Evolutionary conservation across 1,140 invertebrate genomes (phyloP).

Genomic region (Pseudomyrmex pallidus): DNA sequence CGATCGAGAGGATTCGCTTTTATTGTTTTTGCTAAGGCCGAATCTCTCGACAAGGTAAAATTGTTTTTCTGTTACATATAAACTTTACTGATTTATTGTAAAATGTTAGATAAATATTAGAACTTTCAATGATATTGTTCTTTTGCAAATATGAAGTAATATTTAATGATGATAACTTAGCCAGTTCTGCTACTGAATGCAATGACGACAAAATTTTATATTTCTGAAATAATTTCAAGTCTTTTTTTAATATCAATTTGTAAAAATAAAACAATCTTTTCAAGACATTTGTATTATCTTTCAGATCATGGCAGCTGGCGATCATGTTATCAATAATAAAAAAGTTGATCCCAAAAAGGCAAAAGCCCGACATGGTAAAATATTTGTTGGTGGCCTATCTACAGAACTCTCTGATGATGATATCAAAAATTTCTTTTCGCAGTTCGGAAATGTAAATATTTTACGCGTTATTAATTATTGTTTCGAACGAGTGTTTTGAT

Average conservation of each 20-base stretch:
- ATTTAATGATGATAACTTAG: slow-evolving; percentile 75
- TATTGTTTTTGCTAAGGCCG: slow-evolving; percentile 95
- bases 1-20: slow-evolving; percentile 97
- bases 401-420: slow-evolving; percentile 96
- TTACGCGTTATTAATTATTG: background rate
- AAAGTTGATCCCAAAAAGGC: slow-evolving; percentile 98
- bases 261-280: background rate
- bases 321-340: slow-evolving; percentile 96
- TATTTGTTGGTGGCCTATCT: slow-evolving; percentile 97
- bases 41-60: slow-evolving; percentile 94
- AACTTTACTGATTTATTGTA: slow-evolving; percentile 25
- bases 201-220: slow-evolving; percentile 77
- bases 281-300: slow-evolving; percentile 53
- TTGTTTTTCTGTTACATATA: background rate
- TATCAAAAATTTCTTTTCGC: slow-evolving; percentile 95
- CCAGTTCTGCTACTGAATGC: slow-evolving; percentile 85
- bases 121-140: slow-evolving; percentile 6
- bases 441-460: slow-evolving; percentile 94
- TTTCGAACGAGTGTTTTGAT: background rate
- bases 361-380: slow-evolving; percentile 96
- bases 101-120: slow-evolving; percentile 6
- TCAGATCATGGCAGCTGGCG: slow-evolving; percentile 90
- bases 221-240: slow-evolving; percentile 53
- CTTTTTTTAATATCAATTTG: background rate
- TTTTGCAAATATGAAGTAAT: slow-evolving; percentile 36